Conservation (phyloP, 2,888 invertebrate species). For the Campoplex capitator region DNA sequence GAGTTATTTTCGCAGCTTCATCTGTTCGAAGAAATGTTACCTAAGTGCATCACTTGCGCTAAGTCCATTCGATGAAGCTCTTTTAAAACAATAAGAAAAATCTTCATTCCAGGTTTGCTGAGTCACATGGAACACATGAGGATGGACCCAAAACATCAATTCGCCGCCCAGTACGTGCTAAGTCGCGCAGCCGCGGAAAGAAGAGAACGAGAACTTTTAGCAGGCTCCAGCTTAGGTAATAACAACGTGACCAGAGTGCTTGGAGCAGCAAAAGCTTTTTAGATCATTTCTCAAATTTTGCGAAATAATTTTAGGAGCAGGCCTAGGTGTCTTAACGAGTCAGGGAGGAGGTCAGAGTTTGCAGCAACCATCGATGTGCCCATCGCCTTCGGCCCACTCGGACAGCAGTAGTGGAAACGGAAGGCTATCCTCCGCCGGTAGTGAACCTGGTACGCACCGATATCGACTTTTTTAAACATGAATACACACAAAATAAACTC, state of each 20-base stretch:
- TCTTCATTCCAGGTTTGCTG: constrained; percentile 89
- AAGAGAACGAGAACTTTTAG: constrained; percentile 92
- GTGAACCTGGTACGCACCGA: constrained; percentile 87
- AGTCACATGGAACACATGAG: constrained; percentile 98
- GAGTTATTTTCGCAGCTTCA: constrained; percentile 79
- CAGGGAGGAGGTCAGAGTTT: constrained; percentile 84
- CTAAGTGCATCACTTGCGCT: neutral
- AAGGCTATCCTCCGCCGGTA: constrained; percentile 91
- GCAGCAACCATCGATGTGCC: constrained; percentile 89
- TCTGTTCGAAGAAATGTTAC: neutral
- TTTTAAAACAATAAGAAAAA: neutral
- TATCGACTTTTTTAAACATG: constrained; percentile 55
- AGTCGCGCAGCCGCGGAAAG: constrained; percentile 96
- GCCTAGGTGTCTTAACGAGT: constrained; percentile 83
- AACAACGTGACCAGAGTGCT: neutral
- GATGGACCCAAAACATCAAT: constrained; percentile 98
- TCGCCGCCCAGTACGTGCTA: constrained; percentile 96
- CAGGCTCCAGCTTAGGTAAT: constrained; percentile 84
- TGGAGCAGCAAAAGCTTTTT: neutral
- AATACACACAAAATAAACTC: constrained; percentile 4
- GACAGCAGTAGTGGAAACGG: constrained; percentile 94
- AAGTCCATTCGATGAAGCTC: neutral
- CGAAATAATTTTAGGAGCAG: constrained; percentile 79
- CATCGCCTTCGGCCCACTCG: constrained; percentile 94
- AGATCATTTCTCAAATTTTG: constrained; percentile 53